Evolutionary conservation across 2,113 vertebrate genomes (phyloP).

Genomic region (Melanerpes aurifrons): DNA sequence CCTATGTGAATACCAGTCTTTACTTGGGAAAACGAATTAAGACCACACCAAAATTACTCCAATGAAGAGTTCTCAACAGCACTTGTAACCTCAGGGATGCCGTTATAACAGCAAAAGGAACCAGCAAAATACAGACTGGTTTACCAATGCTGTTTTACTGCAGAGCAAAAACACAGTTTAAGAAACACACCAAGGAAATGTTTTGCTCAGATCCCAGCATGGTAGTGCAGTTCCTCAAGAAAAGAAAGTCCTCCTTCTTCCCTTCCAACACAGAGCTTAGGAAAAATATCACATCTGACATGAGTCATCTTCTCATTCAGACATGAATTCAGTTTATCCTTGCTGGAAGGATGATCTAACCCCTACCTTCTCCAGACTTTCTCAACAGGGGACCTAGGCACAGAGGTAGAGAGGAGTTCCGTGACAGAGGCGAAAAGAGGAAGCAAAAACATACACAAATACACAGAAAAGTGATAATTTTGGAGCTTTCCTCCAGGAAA

Average conservation of each 20-base stretch:
- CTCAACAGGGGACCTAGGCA: slow-evolving; percentile 11
- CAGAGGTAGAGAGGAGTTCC: not conserved
- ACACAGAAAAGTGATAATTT: slow-evolving; percentile 36
- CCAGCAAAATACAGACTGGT: slow-evolving; percentile 3
- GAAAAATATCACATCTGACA: slow-evolving; percentile 14
- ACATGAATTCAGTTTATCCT: slow-evolving; percentile 34
- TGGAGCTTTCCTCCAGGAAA: slow-evolving; percentile 56
- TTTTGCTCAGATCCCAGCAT: rapidly evolving
- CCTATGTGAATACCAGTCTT: not conserved
- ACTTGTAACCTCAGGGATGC: not conserved
- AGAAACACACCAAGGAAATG: not conserved
- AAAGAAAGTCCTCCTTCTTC: not conserved
- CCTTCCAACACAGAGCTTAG: not conserved
- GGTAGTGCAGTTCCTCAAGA: not conserved
- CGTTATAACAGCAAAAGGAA: slow-evolving; percentile 7
- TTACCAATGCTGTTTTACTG: slow-evolving; percentile 5
- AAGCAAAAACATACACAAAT: slow-evolving; percentile 61
- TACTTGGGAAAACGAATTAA: slow-evolving; percentile 28
- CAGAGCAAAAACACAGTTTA: not conserved
- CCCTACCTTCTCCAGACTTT: slow-evolving; percentile 42
- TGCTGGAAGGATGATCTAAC: slow-evolving; percentile 41
- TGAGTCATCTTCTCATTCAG: slow-evolving; percentile 50
- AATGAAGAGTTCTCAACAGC: not conserved
- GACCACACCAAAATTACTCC: slow-evolving; percentile 56
- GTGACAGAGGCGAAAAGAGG: slow-evolving; percentile 55